Evolutionary conservation across 2,113 vertebrate species (phyloP), one percentile per base, ranked within the genome.

Genomic region (Hydropotes inermis): DNA sequence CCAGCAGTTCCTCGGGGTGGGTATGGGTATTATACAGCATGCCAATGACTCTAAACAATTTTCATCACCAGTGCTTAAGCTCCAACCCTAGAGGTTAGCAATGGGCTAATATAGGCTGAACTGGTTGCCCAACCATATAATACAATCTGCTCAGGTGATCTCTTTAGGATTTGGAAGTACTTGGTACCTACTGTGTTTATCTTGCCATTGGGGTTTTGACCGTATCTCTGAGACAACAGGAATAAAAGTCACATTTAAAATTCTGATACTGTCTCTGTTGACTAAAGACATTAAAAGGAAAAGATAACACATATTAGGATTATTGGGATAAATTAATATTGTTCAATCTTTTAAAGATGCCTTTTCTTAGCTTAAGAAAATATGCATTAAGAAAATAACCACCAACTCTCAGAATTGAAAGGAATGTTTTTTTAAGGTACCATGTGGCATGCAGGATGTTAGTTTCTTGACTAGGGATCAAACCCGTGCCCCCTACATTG

Each of bases 171-270:
- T 36, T 58, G 13, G 54, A 86, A 60, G 52, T 15, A 55, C 36
- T 43, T 88, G 54, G 76, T 57, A 86, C 7, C 43, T 58, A 3
- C 15, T 52, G 6, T 78, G 47, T 94, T 93, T 55, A 78, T 50
- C 23, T 33, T 86, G 83, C 54, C 23, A 54, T 3, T 55, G 43
- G 79, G 19, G 30, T 43, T 92, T 91, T 87, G 84, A 43, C 13
- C 10, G 6, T 14, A 33, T 94, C 74, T 90, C 81, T 94, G 57
- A 47, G 30, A 47, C 61, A 61, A 87, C 3, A 92, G 43, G 30
- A 95, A 92, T 67, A 89, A 58, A 94, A 43, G 60, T 87, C 61
- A 83, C 57, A 55, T 89, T 89, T 87, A 30, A 92, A 92, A 58
- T 87, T 57, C 36, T 52, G 57, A 47, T n/a, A 90, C 36, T 74